Evolutionary conservation across 2,113 vertebrate genomes (phyloP), one percentile per base, ranked within the genome.

Genomic region (Erythrolamprus reginae): DNA sequence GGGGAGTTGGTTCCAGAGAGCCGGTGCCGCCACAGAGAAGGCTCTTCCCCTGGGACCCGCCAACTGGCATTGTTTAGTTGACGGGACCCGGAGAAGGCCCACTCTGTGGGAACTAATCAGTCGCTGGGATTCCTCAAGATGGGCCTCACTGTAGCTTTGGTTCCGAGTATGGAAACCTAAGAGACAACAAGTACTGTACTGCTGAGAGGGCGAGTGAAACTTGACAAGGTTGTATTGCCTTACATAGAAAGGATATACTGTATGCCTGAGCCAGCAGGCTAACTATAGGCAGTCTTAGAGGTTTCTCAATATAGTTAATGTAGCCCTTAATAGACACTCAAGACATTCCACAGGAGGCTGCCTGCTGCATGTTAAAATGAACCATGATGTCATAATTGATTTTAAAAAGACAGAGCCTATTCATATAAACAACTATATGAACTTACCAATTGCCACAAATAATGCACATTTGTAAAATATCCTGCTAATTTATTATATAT

Each of bases 311-410:
- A 61, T 56, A 83, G 83, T 0, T 92, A 91, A 93, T 88, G 0
- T 2, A 90, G 96, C 95, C 92, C 92, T 55, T 50, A 90, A 94
- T 95, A 92, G 86, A 13, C 0, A 95, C 90, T 0, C 45, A 91
- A 97, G 96, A 96, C 95, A 95, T 97, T 96, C 96, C 94, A 94
- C 3, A 0, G 90, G 87, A 92, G 92, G 89, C 38, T 92, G 88
- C 47, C 26, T 87, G 93, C 70, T 94, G 89, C 47, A n/a, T 88
- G n/a, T 56, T 0, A 82, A 90, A 84, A 92, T 6, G 90, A 91
- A 65, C 26, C 26, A 58, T 91, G 88, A 10, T 13, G 90, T 45
- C 91, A 94, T 91, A 88, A 82, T 53, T 94, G 95, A 89, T 93
- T 53, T 93, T 89, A 90, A 94, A 95, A 86, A 0, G 77, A 86